Percentiles rank a stretch among this genome's conserved stretches.
phyloP scores from a whole-genome alignment of 2,113 vertebrate species.

The Gnathochromis pfefferi region DNA sequence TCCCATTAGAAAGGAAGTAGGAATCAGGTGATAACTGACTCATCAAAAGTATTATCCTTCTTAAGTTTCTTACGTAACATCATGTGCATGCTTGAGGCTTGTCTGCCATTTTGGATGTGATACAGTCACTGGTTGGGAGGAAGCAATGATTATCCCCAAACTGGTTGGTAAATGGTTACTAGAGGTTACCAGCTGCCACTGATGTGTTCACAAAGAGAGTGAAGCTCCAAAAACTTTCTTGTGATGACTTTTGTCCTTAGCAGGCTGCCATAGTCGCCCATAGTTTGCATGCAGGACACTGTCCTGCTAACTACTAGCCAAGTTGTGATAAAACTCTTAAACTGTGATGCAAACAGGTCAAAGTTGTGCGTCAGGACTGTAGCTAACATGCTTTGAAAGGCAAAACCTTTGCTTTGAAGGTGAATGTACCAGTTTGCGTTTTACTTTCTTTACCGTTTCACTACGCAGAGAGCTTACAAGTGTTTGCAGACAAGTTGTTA shows the following conservation, averaged over 20 bases:
- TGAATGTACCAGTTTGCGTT: neutral
- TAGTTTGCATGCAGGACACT: neutral
- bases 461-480: neutral
- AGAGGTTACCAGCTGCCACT: neutral
- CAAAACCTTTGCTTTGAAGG: neutral
- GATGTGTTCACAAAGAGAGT: neutral
- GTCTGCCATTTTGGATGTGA: neutral
- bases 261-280: neutral
- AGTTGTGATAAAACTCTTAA: neutral
- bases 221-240: neutral
- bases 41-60: neutral
- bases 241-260: neutral
- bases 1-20: neutral
- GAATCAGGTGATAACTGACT: neutral
- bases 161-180: neutral
- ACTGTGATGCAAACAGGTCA: neutral
- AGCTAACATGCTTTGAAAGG: neutral
- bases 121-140: neutral
- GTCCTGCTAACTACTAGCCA: neutral
- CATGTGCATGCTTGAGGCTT: neutral
- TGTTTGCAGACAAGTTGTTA: neutral
- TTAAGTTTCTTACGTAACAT: neutral
- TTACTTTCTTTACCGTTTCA: neutral
- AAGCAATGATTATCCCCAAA: neutral
- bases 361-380: neutral